phyloP scores from a whole-genome alignment of 1,140 invertebrate species.

The Eupristina koningsbergeri region DNA sequence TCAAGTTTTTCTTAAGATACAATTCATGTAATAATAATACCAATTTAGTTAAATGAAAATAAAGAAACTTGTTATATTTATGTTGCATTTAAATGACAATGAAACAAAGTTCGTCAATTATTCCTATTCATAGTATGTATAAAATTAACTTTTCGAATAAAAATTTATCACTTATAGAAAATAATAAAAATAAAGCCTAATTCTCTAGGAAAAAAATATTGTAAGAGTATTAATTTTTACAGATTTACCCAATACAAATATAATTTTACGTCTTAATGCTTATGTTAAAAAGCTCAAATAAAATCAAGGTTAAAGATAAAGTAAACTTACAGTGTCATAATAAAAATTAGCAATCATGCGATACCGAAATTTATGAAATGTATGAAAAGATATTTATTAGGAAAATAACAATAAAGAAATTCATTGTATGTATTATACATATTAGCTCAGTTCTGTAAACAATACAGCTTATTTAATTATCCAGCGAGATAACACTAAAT shows the following conservation, averaged over 20 bases:
- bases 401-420: conserved; percentile 1
- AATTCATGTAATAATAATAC: too few relatives aligned
- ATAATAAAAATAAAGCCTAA: not conserved
- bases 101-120: too few relatives aligned
- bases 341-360: not conserved
- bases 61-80: too few relatives aligned
- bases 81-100: too few relatives aligned
- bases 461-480: not conserved
- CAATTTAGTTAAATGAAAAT: too few relatives aligned
- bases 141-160: too few relatives aligned
- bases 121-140: too few relatives aligned
- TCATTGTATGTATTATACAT: not conserved
- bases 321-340: too few relatives aligned
- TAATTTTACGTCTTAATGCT: not conserved
- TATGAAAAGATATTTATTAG: not conserved
- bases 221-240: not conserved
- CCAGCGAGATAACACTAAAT: not conserved
- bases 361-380: not conserved
- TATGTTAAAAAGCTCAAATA: not conserved
- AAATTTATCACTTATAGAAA: too few relatives aligned
- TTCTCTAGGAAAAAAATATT: not conserved
- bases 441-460: conserved; percentile 18
- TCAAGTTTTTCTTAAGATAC: too few relatives aligned
- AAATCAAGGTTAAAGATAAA: too few relatives aligned
- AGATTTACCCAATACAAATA: not conserved